A percentile compares a stretch with the other conserved stretches of the same genome.
Conservation (phyloP, 1,140 invertebrate species). For the Drosophila kepulauana region DNA sequence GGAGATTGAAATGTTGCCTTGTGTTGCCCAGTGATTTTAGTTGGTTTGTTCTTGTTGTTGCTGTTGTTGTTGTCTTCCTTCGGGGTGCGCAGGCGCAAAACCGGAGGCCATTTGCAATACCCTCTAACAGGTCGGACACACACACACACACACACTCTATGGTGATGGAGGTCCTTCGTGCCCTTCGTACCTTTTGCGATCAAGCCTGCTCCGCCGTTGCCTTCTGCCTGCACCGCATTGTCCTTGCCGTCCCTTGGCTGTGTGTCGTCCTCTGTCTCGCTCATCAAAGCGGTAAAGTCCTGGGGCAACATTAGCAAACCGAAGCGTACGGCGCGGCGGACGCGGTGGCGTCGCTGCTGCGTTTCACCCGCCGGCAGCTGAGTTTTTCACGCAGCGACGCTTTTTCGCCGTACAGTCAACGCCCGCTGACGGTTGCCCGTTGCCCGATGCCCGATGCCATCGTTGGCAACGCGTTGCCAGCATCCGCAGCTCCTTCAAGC, state of each 20-base stretch:
- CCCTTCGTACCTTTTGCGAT: slow-evolving; percentile 61
- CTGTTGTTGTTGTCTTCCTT: slow-evolving; percentile 1
- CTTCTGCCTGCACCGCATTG: slow-evolving; percentile 43
- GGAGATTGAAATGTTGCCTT: slow-evolving; percentile 65
- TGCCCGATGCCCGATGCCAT: slow-evolving; percentile 34
- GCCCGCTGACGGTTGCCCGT: not conserved
- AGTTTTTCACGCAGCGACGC: slow-evolving; percentile 79
- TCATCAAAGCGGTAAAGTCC: slow-evolving; percentile 80
- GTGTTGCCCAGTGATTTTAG: slow-evolving; percentile 26
- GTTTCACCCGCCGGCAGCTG: slow-evolving; percentile 36
- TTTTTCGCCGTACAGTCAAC: slow-evolving; percentile 55
- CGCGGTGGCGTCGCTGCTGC: slow-evolving; percentile 34
- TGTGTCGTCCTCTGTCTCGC: slow-evolving; percentile 45
- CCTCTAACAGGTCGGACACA: slow-evolving; percentile 30
- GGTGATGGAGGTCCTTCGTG: slow-evolving; percentile 6
- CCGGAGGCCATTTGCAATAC: slow-evolving; percentile 58
- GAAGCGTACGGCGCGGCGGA: slow-evolving; percentile 67
- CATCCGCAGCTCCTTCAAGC: slow-evolving; percentile 76
- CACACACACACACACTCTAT: slow-evolving; percentile 1
- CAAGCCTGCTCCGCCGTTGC: slow-evolving; percentile 19
- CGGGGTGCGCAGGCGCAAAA: slow-evolving; percentile 68
- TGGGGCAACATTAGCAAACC: slow-evolving; percentile 78
- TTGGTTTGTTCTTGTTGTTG: slow-evolving; percentile 12
- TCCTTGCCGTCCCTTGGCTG: slow-evolving; percentile 26
- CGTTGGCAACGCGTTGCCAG: slow-evolving; percentile 27